Conservation (phyloP, 2,113 vertebrate species). For the Rhinogobius similis region DNA sequence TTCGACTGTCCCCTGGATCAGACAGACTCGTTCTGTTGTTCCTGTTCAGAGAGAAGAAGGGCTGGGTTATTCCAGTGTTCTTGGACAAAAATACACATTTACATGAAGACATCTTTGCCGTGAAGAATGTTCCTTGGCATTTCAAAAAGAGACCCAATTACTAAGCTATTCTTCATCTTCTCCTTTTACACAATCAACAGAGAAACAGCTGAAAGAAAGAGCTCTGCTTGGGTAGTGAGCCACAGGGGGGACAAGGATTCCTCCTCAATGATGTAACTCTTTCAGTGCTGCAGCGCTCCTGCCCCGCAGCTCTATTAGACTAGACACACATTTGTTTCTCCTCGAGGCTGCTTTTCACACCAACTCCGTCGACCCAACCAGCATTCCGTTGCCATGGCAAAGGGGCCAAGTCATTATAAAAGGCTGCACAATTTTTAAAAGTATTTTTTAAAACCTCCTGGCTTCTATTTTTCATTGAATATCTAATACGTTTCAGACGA, state of each 20-base stretch:
- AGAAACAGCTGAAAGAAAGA: constrained; percentile 63
- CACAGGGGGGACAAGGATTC: constrained; percentile 54
- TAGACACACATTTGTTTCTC: constrained; percentile 63
- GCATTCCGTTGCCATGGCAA: constrained; percentile 73
- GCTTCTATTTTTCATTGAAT: constrained; percentile 5
- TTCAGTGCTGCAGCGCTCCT: constrained; percentile 55
- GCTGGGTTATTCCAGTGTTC: constrained; percentile 24
- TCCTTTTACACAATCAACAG: constrained; percentile 57
- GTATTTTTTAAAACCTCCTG: constrained; percentile 17
- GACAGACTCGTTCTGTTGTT: constrained; percentile 97
- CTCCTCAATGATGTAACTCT: constrained; percentile 70
- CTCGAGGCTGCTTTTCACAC: constrained; percentile 59
- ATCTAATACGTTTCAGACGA: neutral
- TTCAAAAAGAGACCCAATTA: constrained; percentile 46
- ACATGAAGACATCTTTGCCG: constrained; percentile 32
- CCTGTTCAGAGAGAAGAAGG: constrained; percentile 75
- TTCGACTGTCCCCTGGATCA: constrained; percentile 99
- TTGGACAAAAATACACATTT: constrained; percentile 36
- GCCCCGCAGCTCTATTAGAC: constrained; percentile 58
- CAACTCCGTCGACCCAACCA: constrained; percentile 57
- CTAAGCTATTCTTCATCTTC: constrained; percentile 39
- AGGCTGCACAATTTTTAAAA: constrained; percentile 43
- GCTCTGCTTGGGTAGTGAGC: constrained; percentile 50
- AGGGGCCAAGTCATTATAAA: constrained; percentile 49
- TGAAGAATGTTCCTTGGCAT: constrained; percentile 45